Conservation (phyloP, 2,113 vertebrate genomes). For the Eira barbara region DNA sequence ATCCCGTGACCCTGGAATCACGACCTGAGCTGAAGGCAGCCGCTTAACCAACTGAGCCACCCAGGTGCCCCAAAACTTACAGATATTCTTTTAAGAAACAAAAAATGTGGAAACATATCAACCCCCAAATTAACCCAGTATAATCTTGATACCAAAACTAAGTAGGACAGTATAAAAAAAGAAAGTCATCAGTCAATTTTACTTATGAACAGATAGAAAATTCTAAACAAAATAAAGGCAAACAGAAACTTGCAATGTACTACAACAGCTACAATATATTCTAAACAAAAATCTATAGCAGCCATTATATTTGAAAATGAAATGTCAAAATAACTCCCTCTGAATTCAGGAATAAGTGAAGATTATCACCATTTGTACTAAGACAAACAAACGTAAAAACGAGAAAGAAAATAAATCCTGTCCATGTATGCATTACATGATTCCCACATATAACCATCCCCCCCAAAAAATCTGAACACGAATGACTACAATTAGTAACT, state of each 20-base stretch:
- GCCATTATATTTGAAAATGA: neutral
- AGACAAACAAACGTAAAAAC: neutral
- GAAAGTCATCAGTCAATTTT: neutral
- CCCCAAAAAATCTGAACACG: neutral
- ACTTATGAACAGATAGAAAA: neutral
- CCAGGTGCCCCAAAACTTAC: neutral
- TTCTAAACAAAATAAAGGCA: neutral
- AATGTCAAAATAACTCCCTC: neutral
- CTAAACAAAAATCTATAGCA: neutral
- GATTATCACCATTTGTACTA: neutral
- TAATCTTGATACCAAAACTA: neutral
- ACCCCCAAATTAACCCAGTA: neutral
- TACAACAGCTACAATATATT: neutral
- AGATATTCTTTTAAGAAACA: neutral
- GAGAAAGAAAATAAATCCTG: neutral
- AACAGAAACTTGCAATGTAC: neutral
- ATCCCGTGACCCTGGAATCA: too few relatives aligned
- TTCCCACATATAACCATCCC: neutral
- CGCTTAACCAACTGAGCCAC: too few relatives aligned
- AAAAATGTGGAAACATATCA: neutral
- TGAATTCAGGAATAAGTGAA: neutral
- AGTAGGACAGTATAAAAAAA: neutral
- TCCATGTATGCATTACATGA: neutral
- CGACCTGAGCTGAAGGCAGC: too few relatives aligned
- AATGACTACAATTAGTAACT: neutral